Percentiles rank a stretch among this genome's conserved stretches.
These are phyloP conservation scores for Candidula unifasciata DNA, from an alignment of 2,888 invertebrate genomes.

Conservation along the genomic window DNA sequence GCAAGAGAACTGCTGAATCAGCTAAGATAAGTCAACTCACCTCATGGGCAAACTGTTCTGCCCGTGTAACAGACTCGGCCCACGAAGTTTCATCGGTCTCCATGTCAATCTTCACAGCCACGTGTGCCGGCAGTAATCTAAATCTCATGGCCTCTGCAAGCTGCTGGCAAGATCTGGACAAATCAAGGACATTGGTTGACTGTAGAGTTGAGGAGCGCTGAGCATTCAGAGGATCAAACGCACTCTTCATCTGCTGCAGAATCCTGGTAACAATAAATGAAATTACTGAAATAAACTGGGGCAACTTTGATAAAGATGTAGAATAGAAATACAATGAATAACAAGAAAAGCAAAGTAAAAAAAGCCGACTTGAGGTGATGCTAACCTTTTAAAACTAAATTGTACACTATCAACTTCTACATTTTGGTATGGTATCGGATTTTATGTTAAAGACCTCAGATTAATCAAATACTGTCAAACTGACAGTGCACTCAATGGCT, in stretches of 20 bases:
- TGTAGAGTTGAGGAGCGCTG: slow-evolving; percentile 59
- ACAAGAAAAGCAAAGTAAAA: too few species aligned
- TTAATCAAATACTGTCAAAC: too few species aligned
- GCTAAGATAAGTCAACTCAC: slow-evolving; percentile 55
- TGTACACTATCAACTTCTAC: too few species aligned
- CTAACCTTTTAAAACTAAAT: too few species aligned
- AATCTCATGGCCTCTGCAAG: slow-evolving; percentile 82
- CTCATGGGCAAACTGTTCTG: slow-evolving; percentile 72
- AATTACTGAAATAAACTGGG: not conserved
- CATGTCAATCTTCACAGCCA: slow-evolving; percentile 55
- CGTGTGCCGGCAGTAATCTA: slow-evolving; percentile 78
- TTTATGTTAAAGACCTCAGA: too few species aligned
- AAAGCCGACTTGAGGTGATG: too few species aligned
- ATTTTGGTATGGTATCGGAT: too few species aligned
- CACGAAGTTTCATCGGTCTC: slow-evolving; percentile 61
- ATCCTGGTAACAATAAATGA: slow-evolving; percentile 72
- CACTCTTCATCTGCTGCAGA: slow-evolving; percentile 79
- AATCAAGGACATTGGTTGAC: slow-evolving; percentile 81
- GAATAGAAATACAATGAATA: too few species aligned
- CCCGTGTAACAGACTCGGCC: slow-evolving; percentile 69
- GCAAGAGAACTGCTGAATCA: too few species aligned
- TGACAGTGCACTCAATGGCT: too few species aligned
- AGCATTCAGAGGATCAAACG: slow-evolving; percentile 79
- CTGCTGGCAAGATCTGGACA: slow-evolving; percentile 82
- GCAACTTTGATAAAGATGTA: not conserved